Conservation (phyloP, 2,797 vertebrate species). For the Syndactyla subalaris region DNA sequence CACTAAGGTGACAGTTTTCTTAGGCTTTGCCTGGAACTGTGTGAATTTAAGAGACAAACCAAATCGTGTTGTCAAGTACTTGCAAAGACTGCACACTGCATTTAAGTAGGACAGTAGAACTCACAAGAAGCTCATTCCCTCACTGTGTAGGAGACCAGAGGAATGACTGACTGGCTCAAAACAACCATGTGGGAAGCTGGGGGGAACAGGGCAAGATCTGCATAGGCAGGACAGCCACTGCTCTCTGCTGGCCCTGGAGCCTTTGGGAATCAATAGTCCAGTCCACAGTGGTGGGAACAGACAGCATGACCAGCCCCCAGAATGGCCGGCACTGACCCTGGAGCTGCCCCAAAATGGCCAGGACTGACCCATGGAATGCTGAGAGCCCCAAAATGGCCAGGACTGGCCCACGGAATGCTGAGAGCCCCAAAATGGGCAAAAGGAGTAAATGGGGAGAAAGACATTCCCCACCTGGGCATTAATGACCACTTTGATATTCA, state of each 20-base stretch:
- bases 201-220: background rate
- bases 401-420: fast-evolving
- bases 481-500: background rate
- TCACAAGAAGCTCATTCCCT: background rate
- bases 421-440: no score
- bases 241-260: background rate
- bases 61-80: background rate
- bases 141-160: background rate
- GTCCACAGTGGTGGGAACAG: background rate
- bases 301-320: background rate
- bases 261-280: background rate
- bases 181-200: background rate
- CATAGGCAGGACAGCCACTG: background rate
- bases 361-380: no score
- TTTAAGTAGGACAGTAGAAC: background rate
- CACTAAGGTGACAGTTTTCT: background rate
- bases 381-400: fast-evolving
- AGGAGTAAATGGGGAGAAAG: background rate
- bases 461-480: background rate
- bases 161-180: background rate
- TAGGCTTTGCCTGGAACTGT: background rate
- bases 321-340: background rate
- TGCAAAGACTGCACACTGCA: background rate
- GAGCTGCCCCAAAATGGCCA: background rate
- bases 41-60: background rate